Evolutionary conservation across 92 coral and sea anemone genomes (phyloP).

Genomic region (Epizoanthus scotinus): DNA sequence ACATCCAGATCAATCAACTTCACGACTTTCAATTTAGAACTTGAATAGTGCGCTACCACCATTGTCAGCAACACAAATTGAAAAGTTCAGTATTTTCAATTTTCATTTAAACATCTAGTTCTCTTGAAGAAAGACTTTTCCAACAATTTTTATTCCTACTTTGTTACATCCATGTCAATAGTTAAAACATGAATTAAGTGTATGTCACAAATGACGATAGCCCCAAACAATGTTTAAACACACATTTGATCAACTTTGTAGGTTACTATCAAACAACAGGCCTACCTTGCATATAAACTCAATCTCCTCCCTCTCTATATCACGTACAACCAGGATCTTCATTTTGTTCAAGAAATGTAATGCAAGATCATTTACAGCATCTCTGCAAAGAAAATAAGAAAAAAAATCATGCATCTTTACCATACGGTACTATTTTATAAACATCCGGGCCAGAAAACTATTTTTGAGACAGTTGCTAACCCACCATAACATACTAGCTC

Average conservation of each 20-base stretch:
- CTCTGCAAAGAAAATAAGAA: constrained; percentile 58
- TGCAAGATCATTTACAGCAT: constrained; percentile 96
- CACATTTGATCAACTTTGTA: too few relatives aligned
- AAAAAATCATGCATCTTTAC: not conserved
- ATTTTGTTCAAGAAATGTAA: constrained; percentile 95
- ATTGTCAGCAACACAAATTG: too few relatives aligned
- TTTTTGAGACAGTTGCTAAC: too few relatives aligned
- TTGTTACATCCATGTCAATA: not conserved
- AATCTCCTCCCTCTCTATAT: constrained; percentile 94
- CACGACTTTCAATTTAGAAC: too few relatives aligned
- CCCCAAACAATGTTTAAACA: too few relatives aligned
- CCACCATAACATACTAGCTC: too few relatives aligned
- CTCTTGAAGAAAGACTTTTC: not conserved
- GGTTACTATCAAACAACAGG: not conserved
- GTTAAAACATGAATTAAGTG: too few relatives aligned
- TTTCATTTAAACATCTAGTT: not conserved
- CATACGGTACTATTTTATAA: too few relatives aligned
- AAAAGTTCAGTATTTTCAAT: not conserved
- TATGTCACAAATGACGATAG: too few relatives aligned
- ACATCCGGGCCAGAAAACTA: too few relatives aligned
- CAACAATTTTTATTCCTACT: not conserved
- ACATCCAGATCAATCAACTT: too few relatives aligned
- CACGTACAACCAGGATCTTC: constrained; percentile 97
- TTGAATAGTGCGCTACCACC: too few relatives aligned
- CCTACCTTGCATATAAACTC: constrained; percentile 94